Base-by-base conservation (phyloP, 2,888 invertebrate species). In the Notodromas monacha region DNA sequence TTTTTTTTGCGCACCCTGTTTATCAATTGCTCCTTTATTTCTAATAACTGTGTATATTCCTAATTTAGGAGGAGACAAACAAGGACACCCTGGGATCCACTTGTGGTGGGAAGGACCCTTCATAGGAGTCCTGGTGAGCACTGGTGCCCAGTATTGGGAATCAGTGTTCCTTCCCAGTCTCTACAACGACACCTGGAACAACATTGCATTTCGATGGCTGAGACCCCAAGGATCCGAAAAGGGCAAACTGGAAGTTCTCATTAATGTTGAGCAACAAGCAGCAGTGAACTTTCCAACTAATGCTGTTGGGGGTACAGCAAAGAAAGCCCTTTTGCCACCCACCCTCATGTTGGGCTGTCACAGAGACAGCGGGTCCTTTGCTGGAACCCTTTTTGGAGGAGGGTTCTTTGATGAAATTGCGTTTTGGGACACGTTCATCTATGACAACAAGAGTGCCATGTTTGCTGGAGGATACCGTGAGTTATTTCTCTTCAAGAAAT, bases 391-490 rank as follows among this genome's bases (percentile, higher is more conserved):
- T 5, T 38, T 32, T 14, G 34, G 32, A 2, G 12, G 30, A n/a
- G 38, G 36, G 2, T 34, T 34, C 13, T 34, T 38, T 8, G 40
- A 40, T 33, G 41, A 41, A 33, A 30, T 40, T 11, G 40, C 38
- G 14, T 32, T 35, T 5, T 41, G 41, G 41, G n/a, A n/a, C n/a
- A n/a, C n/a, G n/a, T n/a, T n/a, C n/a, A n/a, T n/a, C n/a, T n/a
- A n/a, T n/a, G n/a, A n/a, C n/a, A n/a, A n/a, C n/a, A n/a, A n/a
- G n/a, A n/a, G n/a, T n/a, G n/a, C n/a, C n/a, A n/a, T n/a, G n/a
- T n/a, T n/a, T n/a, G n/a, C n/a, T n/a, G n/a, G n/a, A n/a, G n/a
- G n/a, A n/a, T n/a, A n/a, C n/a, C n/a, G n/a, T n/a, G n/a, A n/a
- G n/a, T n/a, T n/a, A n/a, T n/a, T n/a, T n/a, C n/a, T n/a, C n/a